Base-by-base conservation (phyloP, 1,140 invertebrate genomes). In the Trachymyrmex cornetzi region DNA sequence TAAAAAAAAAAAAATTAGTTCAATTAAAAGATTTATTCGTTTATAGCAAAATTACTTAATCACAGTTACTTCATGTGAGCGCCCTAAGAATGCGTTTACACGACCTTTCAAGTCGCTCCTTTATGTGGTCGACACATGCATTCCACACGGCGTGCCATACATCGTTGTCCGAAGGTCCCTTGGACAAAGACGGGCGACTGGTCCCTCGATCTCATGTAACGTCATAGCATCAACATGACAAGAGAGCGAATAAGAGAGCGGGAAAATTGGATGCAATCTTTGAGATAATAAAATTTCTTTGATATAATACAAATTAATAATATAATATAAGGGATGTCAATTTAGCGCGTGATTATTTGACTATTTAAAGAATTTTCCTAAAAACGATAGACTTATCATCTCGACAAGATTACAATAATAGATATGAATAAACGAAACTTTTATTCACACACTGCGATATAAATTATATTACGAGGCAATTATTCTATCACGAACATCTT, bases 111-210 rank as follows among this genome's bases (percentile, higher is more conserved):
- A 77, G 67, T 16, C 50, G 12, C 14, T 22, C 50, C 30, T 59
- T 50, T 34, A 59, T 11, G 30, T 48, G 27, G 30, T 16, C 3
- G 57, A 50, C 59, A 48, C 30, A 85, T 11, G 55, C 77, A 61
- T 72, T 82, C 77, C 77, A 81, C 61, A 67, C 30, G 55, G 82
- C 90, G 87, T 92, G 53, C 89, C 90, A 72, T 86, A 90, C 92
- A 92, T 92, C 91, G 89, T 90, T 85, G 80, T 85, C 63, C 82
- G 82, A 89, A 89, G 86, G 80, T 77, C 87, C 84, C 55, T 71
- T 66, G 79, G 64, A 87, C 87, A 88, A 92, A 92, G 90, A 87
- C 87, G 81, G 82, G 86, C 71, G 79, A 92, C 91, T 92, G 81
- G 90, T 92, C 89, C 80, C 12, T 48, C 67, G 34, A 82, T 71